Evolutionary conservation across 2,888 invertebrate genomes (phyloP), one percentile per base, ranked within the genome.

Genomic region (Agrotis puta): DNA sequence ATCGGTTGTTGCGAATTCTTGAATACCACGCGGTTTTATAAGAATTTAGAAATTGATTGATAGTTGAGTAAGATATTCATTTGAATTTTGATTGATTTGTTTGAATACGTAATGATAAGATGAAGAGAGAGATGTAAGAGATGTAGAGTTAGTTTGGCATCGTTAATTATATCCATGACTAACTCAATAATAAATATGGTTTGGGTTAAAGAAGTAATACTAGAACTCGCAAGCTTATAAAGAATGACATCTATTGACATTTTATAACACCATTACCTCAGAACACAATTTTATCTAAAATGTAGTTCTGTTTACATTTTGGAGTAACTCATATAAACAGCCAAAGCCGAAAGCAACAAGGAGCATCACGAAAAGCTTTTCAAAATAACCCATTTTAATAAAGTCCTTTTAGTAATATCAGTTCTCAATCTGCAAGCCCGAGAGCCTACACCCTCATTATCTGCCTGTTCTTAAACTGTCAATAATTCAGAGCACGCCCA

Each of bases 1-100:
- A 85, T 79, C 77, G 78, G 57, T 66, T 68, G 72, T 47, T 70
- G 81, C 75, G 74, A 84, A 87, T 88, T 86, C 83, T 85, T 84
- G 59, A 79, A 80, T 85, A 83, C 78, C 83, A 79, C 81, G 69
- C 73, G 68, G 70, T 79, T 69, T 79, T 70, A 82, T 77, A 75
- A 69, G 63, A 73, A 53, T 73, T 69, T 70, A 69, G 64, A 84
- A 64, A 73, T 75, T 75, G 66, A 75, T 82, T 69, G 68, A 74
- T 81, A 57, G 54, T 33, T 51, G 33, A 73, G 63, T 54, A 48
- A 73, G 68, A 58, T 62, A 64, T 77, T 53, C 57, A 56, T 73
- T 67, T 45, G 16, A 48, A 56, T 50, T 50, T 72, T 74, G 45
- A 76, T 70, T 39, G 47, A 59, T 70, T 64, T 50, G 18, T 64